phyloP scores from a whole-genome alignment of 2,888 invertebrate species.

The Brenthis hecate region DNA sequence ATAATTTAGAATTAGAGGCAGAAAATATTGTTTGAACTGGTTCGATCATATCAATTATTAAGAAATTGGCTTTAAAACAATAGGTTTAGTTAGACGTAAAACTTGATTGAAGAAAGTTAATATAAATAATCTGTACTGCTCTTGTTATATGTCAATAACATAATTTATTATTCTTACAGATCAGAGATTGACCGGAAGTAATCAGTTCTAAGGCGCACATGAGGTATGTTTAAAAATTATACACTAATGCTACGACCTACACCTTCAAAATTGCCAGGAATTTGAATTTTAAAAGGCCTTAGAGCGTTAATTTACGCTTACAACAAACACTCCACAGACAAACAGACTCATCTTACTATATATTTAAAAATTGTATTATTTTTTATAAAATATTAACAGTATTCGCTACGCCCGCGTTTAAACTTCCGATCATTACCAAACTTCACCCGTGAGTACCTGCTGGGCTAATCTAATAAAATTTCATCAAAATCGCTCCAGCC shows the following conservation, averaged over 20 bases:
- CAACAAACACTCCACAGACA: too few relatives aligned
- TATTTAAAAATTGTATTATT: too few relatives aligned
- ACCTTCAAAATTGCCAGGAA: too few relatives aligned
- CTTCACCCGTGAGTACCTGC: too few relatives aligned
- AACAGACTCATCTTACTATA: too few relatives aligned
- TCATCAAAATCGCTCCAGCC: neutral
- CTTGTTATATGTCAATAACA: neutral
- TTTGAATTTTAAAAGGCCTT: too few relatives aligned
- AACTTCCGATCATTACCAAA: too few relatives aligned
- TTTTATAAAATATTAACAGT: too few relatives aligned
- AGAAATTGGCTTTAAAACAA: constrained; percentile 19
- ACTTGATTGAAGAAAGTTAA: neutral
- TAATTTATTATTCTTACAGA: constrained; percentile 14
- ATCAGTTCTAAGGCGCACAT: neutral
- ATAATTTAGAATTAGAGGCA: constrained; percentile 49
- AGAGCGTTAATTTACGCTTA: too few relatives aligned
- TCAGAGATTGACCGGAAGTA: neutral
- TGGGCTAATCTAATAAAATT: neutral
- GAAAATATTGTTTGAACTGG: constrained; percentile 34
- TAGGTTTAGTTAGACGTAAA: constrained; percentile 14
- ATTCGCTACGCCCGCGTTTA: too few relatives aligned
- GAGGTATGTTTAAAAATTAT: constrained; percentile 1
- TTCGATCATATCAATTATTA: constrained; percentile 25
- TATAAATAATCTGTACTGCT: neutral
- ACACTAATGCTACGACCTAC: neutral